A percentile compares a stretch with the other conserved stretches of the same genome.
phyloP scores from a whole-genome alignment of 1,140 invertebrate genomes.

The Tetragonula clypearis region DNA sequence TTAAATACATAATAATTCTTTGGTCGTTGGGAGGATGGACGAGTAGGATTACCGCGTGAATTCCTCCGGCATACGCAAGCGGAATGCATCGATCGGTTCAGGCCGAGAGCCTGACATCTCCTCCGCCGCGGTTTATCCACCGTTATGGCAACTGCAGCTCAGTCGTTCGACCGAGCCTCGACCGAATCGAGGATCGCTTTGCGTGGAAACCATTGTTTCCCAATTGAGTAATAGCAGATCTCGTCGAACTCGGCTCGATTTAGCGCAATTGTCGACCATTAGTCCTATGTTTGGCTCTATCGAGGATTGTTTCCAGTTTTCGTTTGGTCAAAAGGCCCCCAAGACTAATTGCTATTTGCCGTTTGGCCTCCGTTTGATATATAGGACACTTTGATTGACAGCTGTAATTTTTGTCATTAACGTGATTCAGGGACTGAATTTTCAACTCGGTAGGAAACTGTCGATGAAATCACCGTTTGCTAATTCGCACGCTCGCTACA shows the following conservation, averaged over 20 bases:
- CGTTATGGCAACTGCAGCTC: conserved; percentile 6
- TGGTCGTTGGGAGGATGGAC: neutral
- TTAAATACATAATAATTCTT: conserved; percentile 52
- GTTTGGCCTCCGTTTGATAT: neutral
- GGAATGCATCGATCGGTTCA: conserved; percentile 29
- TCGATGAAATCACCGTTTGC: neutral
- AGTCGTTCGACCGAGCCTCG: neutral
- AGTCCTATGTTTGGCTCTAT: neutral
- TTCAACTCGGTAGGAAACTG: neutral
- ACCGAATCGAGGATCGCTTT: neutral
- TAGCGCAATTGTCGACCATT: neutral
- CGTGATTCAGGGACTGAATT: neutral
- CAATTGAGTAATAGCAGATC: neutral
- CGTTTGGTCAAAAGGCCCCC: neutral
- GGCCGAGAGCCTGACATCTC: neutral
- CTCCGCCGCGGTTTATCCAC: neutral
- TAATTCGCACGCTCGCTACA: neutral
- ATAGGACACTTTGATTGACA: neutral
- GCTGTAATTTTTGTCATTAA: neutral
- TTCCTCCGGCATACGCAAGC: neutral
- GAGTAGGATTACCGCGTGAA: neutral
- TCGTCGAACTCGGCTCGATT: neutral
- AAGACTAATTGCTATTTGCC: neutral
- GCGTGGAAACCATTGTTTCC: neutral
- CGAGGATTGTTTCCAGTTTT: neutral